Conservation (phyloP, 2,888 invertebrate species). For the Abscondita cerata region DNA sequence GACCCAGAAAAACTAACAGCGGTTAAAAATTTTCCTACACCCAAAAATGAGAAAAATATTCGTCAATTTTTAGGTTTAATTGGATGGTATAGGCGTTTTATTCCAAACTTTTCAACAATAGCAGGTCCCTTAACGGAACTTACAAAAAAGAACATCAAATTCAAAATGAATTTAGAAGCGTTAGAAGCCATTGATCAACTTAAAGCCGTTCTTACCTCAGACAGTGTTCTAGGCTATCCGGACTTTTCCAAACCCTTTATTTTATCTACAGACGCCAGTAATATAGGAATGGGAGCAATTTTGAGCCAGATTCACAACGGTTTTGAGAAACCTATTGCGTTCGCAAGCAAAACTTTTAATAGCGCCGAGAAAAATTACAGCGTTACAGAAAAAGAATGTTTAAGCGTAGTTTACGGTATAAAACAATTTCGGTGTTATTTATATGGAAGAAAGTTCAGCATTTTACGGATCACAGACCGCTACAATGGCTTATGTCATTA, state of each 20-base stretch:
- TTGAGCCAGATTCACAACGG: slow-evolving; percentile 7
- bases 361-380: slow-evolving; percentile 7
- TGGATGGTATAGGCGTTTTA: no score
- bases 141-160: no score
- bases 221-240: not conserved
- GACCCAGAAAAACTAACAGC: no score
- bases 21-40: no score
- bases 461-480: not conserved
- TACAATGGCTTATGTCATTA: not conserved
- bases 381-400: not conserved
- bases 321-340: not conserved
- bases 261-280: not conserved
- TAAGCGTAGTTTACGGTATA: not conserved
- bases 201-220: not conserved
- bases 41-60: no score
- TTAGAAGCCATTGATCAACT: not conserved
- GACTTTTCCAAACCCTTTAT: not conserved
- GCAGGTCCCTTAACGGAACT: no score
- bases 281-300: not conserved
- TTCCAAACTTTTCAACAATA: no score
- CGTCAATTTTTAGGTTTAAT: no score
- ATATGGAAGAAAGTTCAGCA: slow-evolving; percentile 7
- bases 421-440: slow-evolving; percentile 9
- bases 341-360: not conserved
- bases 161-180: no score